phyloP scores from a whole-genome alignment of 2,113 vertebrate species.

The Rhodinocichla rosea region DNA sequence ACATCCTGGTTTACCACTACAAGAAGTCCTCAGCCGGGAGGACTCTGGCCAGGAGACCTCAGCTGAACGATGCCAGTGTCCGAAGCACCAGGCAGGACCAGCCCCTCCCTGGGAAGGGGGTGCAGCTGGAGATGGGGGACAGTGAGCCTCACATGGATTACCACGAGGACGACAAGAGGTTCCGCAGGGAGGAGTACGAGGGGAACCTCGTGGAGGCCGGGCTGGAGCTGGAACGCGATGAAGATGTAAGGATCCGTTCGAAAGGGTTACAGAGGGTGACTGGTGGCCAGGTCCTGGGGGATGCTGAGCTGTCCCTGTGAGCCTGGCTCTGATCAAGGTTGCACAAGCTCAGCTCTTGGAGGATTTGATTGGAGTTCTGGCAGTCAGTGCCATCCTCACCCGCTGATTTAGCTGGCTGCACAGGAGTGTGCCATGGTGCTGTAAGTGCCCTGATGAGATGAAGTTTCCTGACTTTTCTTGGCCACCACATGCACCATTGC shows the following conservation, averaged over 20 bases:
- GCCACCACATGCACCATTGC: neutral
- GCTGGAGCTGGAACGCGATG: constrained; percentile 90
- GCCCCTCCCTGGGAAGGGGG: constrained; percentile 64
- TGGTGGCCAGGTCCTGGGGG: neutral
- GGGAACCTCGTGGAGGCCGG: constrained; percentile 88
- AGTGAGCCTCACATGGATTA: constrained; percentile 73
- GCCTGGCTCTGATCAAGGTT: neutral
- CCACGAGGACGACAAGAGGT: constrained; percentile 85
- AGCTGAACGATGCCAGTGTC: constrained; percentile 66
- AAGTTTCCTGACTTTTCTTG: neutral
- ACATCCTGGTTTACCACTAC: constrained; percentile 88
- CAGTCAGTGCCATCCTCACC: neutral
- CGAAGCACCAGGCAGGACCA: constrained; percentile 68
- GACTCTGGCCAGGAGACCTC: constrained; percentile 52
- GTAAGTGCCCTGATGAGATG: neutral
- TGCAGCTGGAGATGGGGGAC: constrained; percentile 71
- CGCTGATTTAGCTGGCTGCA: neutral
- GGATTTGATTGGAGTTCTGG: neutral
- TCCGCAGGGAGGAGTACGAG: constrained; percentile 87
- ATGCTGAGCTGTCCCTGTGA: neutral
- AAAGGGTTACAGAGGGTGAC: neutral
- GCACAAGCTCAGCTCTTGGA: neutral
- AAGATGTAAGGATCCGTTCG: constrained; percentile 76
- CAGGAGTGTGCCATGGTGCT: neutral
- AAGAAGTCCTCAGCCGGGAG: constrained; percentile 73